Percentiles rank a stretch among this genome's conserved stretches.
Conservation (phyloP, 2,113 vertebrate species). For the Nicator chloris region DNA sequence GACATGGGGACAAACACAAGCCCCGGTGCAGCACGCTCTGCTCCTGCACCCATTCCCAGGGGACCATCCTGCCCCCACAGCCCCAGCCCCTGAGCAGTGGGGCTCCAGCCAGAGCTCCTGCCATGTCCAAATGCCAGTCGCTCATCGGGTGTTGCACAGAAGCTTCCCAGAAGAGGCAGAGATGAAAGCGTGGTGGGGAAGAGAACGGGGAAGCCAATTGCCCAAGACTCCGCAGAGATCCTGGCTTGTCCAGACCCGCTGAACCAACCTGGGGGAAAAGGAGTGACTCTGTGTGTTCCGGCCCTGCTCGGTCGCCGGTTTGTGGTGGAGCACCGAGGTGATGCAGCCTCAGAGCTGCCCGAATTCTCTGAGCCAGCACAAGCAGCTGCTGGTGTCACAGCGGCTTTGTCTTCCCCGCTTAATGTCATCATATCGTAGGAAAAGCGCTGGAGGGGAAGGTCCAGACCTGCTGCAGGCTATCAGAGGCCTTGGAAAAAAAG, state of each 20-base stretch:
- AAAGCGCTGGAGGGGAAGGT: not conserved
- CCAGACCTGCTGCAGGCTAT: not conserved
- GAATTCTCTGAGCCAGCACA: not conserved
- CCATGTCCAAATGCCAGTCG: not conserved
- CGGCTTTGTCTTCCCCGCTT: rapidly evolving
- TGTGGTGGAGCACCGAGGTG: not conserved
- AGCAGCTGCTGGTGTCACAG: not conserved
- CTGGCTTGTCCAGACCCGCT: not conserved
- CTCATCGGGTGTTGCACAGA: not conserved
- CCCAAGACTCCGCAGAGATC: not conserved
- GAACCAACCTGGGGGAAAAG: not conserved
- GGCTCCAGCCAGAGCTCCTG: not conserved
- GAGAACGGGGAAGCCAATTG: not conserved
- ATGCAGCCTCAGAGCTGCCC: not conserved
- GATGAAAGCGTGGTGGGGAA: not conserved
- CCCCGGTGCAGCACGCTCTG: rapidly evolving
- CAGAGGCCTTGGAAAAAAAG: not conserved
- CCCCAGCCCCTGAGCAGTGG: not conserved
- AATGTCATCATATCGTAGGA: not conserved
- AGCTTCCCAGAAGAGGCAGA: conserved; percentile 10
- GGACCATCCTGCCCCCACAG: not conserved
- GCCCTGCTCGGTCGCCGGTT: not conserved
- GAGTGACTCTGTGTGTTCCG: not conserved
- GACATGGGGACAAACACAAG: not conserved
- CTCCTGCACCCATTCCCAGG: not conserved